These are phyloP conservation scores for Emydocephalus ijimae DNA, from an alignment of 2,113 vertebrate genomes.

Conservation along the genomic window DNA sequence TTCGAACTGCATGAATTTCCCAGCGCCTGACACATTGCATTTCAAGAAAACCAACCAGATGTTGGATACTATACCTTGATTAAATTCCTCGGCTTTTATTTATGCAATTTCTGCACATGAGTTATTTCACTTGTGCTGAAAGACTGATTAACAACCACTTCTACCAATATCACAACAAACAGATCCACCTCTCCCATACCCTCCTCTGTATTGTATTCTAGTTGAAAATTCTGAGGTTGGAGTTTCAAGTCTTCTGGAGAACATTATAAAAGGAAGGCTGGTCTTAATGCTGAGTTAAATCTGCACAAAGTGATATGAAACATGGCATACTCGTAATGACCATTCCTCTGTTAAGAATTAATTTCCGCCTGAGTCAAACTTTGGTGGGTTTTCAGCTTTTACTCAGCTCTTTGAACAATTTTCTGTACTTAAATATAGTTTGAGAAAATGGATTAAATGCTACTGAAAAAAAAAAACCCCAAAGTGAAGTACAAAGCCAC, in stretches of 20 bases:
- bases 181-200: not conserved
- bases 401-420: conserved; percentile 51
- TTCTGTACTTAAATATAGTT: conserved; percentile 64
- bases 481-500: conserved; percentile 32
- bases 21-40: not conserved
- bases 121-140: not conserved
- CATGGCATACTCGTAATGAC: too few relatives aligned
- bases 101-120: not conserved
- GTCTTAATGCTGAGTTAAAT: not conserved
- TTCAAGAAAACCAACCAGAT: not conserved
- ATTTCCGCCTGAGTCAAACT: conserved; percentile 64
- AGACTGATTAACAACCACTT: not conserved
- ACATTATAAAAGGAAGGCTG: not conserved
- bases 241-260: not conserved
- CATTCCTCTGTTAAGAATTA: conserved; percentile 63
- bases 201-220: not conserved
- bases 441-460: conserved; percentile 65
- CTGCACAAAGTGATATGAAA: not conserved
- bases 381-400: conserved; percentile 63
- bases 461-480: conserved; percentile 52
- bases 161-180: not conserved
- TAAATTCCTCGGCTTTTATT: not conserved
- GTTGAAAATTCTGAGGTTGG: not conserved
- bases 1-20: not conserved
- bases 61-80: conserved; percentile 8